Conservation (phyloP, 2,888 invertebrate genomes). For the Pachydiplax longipennis region DNA sequence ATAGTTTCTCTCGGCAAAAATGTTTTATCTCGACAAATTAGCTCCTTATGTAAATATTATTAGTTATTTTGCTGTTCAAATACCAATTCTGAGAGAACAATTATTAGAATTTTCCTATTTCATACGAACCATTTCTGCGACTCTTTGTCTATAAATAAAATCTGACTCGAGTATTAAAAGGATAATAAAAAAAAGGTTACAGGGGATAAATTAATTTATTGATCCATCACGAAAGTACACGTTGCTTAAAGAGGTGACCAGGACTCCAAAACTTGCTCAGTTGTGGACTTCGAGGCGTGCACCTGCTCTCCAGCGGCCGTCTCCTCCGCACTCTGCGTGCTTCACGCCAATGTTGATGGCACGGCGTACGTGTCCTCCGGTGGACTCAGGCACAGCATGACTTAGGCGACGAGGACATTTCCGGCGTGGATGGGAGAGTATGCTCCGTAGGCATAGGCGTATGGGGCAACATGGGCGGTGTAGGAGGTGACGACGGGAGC, state of each 20-base stretch:
- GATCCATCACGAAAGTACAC: not conserved
- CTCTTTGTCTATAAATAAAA: too few species aligned
- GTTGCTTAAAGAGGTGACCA: not conserved
- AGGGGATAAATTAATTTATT: constrained; percentile 11
- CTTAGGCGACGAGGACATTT: constrained; percentile 46
- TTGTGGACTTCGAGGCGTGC: constrained; percentile 19
- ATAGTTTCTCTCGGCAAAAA: too few species aligned
- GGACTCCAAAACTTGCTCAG: not conserved
- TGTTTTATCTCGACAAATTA: too few species aligned
- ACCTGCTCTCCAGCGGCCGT: constrained; percentile 25
- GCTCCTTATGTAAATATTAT: too few species aligned
- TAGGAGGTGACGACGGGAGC: constrained; percentile 9
- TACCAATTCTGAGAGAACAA: too few species aligned
- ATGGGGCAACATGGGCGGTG: not conserved
- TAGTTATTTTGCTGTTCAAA: too few species aligned
- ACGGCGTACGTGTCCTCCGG: not conserved
- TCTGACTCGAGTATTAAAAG: too few species aligned
- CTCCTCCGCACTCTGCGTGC: constrained; percentile 32
- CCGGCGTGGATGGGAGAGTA: constrained; percentile 17
- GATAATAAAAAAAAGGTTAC: too few species aligned
- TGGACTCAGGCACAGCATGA: not conserved
- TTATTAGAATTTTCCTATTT: too few species aligned
- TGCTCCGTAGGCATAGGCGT: not conserved
- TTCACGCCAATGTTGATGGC: constrained; percentile 16
- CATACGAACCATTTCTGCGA: too few species aligned